phyloP scores from a whole-genome alignment of 2,888 invertebrate genomes.

The Drosophila bunnanda region DNA sequence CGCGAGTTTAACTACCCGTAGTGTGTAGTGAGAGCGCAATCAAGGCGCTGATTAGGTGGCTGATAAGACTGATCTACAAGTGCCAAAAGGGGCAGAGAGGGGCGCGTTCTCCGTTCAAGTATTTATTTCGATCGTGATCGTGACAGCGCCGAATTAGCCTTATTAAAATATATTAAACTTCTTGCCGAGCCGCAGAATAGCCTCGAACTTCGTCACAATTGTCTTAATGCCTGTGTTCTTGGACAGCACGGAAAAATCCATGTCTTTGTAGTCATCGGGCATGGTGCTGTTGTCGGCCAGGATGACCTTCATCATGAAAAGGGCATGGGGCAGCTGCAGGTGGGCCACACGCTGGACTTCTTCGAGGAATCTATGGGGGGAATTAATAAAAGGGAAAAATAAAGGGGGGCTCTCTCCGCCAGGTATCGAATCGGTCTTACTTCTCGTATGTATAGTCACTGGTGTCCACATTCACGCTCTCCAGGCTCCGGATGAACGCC shows the following conservation, averaged over 20 bases:
- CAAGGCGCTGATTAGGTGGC: constrained; percentile 10
- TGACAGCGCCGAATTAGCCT: not conserved
- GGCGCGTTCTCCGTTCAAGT: not conserved
- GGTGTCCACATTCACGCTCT: constrained; percentile 83
- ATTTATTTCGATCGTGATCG: not conserved
- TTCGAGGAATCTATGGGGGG: constrained; percentile 70
- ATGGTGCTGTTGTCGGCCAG: constrained; percentile 85
- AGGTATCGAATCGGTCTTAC: constrained; percentile 65
- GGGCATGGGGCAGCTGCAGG: constrained; percentile 85
- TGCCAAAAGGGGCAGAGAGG: not conserved
- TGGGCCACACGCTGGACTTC: constrained; percentile 85
- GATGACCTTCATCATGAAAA: constrained; percentile 86
- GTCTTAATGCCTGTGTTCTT: constrained; percentile 66
- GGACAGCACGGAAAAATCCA: constrained; percentile 82
- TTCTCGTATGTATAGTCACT: constrained; percentile 84
- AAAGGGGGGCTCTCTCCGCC: not conserved
- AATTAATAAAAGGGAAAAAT: not conserved
- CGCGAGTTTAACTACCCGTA: not conserved
- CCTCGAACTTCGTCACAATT: constrained; percentile 60
- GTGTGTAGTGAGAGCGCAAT: not conserved
- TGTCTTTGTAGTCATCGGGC: constrained; percentile 85
- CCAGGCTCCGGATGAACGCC: constrained; percentile 84
- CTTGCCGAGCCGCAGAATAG: constrained; percentile 71
- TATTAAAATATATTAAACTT: constrained; percentile 75
- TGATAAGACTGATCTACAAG: constrained; percentile 17